phyloP scores from a whole-genome alignment of 2,797 vertebrate species.

The Acanthornis magna region DNA sequence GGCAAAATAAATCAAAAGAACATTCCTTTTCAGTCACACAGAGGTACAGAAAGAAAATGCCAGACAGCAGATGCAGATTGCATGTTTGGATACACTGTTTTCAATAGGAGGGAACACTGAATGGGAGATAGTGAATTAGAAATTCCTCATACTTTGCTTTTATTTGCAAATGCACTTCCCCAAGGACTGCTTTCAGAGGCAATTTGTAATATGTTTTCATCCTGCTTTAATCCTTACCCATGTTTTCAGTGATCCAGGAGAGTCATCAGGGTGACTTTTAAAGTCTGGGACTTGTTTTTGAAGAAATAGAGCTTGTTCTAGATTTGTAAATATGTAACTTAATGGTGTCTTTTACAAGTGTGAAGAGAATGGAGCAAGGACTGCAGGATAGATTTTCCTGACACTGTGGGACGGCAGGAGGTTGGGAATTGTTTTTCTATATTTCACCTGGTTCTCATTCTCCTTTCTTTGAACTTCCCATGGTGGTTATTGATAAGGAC shows the following conservation, averaged over 20 bases:
- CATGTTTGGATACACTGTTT: neutral
- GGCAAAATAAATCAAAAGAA: slow-evolving; percentile 19
- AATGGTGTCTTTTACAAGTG: neutral
- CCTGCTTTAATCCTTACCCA: neutral
- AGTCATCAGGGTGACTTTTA: neutral
- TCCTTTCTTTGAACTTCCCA: neutral
- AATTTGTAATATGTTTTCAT: neutral
- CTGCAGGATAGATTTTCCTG: neutral
- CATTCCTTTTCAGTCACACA: neutral
- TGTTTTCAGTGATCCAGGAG: neutral
- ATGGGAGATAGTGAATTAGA: neutral
- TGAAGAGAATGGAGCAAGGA: neutral
- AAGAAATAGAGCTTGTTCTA: neutral
- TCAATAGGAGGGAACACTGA: neutral
- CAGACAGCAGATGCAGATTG: neutral
- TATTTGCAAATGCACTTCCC: slow-evolving; percentile 10
- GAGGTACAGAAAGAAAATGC: neutral
- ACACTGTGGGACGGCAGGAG: neutral
- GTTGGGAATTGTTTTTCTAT: neutral
- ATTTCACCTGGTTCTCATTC: neutral
- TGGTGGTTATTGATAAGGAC: neutral
- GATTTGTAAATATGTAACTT: neutral
- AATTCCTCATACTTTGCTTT: neutral
- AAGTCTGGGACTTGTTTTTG: neutral
- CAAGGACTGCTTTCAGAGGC: neutral